phyloP scores from a whole-genome alignment of 2,113 vertebrate genomes.

The Apteryx owenii region DNA sequence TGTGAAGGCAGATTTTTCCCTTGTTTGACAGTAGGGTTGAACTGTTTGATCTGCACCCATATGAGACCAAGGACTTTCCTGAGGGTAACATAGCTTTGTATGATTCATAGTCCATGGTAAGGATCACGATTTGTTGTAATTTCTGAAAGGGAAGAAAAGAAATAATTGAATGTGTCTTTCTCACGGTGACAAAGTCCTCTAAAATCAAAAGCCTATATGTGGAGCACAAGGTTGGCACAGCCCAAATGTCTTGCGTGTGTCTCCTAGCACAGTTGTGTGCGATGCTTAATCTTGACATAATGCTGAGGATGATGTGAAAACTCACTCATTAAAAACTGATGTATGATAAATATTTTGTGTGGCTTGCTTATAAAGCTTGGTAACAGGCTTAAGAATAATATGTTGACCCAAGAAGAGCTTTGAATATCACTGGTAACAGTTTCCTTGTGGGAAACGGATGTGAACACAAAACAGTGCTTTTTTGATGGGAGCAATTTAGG shows the following conservation, averaged over 20 bases:
- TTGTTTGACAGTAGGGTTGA: neutral
- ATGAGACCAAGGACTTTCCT: constrained; percentile 15
- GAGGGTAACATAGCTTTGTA: neutral
- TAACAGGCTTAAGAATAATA: neutral
- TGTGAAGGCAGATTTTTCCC: neutral
- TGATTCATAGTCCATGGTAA: neutral
- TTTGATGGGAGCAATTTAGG: neutral
- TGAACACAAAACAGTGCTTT: neutral
- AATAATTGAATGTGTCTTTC: neutral
- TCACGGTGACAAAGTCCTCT: neutral
- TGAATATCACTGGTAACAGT: neutral
- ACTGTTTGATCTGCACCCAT: neutral
- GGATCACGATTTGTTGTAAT: neutral
- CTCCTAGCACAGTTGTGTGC: neutral
- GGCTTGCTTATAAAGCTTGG: neutral
- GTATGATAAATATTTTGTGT: neutral
- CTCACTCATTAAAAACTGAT: neutral
- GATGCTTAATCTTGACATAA: neutral
- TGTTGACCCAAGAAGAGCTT: neutral
- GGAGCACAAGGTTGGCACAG: neutral
- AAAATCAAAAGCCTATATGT: neutral
- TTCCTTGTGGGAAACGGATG: neutral
- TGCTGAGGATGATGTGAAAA: neutral
- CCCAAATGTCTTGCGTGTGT: too few relatives aligned
- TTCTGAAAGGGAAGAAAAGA: neutral